A percentile compares a stretch with the other conserved stretches of the same genome.
Evolutionary conservation across 2,797 vertebrate genomes (phyloP).

Genomic region (Macropus fuliginosus): DNA sequence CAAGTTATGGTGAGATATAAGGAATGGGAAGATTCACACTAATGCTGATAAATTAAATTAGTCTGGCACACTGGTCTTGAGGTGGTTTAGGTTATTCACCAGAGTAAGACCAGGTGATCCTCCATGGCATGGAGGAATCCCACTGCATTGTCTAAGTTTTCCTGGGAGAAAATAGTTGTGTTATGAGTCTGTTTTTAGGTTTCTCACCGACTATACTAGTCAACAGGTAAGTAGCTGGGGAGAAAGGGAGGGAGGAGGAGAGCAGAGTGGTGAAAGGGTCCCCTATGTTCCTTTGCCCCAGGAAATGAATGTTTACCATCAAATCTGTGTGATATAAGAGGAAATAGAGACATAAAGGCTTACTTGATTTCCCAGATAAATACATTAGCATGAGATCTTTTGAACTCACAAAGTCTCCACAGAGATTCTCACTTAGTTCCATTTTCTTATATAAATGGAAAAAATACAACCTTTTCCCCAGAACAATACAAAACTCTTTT

Average conservation of each 20-base stretch:
- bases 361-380: neutral
- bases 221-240: neutral
- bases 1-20: neutral
- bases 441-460: neutral
- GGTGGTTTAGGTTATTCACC: neutral
- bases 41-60: neutral
- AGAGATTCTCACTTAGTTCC: neutral
- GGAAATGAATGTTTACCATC: neutral
- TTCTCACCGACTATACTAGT: no score
- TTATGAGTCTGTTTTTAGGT: neutral
- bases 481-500: neutral
- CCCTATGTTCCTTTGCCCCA: neutral
- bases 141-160: neutral
- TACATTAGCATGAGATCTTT: neutral
- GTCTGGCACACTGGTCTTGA: neutral
- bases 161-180: neutral
- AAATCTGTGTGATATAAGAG: neutral
- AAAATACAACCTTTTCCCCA: neutral
- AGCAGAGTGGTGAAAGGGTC: no score
- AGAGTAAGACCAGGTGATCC: neutral
- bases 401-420: neutral
- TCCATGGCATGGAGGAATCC: neutral
- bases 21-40: neutral
- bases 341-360: neutral
- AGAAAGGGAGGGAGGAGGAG: no score